Evolutionary conservation across 2,888 invertebrate species (phyloP), one percentile per base, ranked within the genome.

Genomic region (Choreutis nemorana): DNA sequence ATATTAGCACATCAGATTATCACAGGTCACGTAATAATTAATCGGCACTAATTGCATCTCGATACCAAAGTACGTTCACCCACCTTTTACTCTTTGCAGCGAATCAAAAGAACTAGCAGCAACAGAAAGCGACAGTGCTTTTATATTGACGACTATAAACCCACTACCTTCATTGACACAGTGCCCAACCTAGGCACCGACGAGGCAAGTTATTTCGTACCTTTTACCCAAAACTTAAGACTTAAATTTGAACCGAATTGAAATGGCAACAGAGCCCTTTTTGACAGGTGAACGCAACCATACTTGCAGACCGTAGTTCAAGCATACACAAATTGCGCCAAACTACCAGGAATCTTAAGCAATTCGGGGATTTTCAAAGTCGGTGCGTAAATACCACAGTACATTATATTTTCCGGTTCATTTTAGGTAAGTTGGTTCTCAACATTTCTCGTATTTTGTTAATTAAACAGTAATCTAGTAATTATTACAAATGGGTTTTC

Each of bases 51-150:
- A 46, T 50, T 41, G 34, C 42, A 42, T 25, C 33, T 31, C 32
- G 33, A 32, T 40, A 41, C n/a, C n/a, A n/a, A 39, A 47, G 57
- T 61, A 59, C 58, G 55, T 60, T 64, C 58, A 73, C 71, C 68
- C 67, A 75, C 75, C 75, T 75, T 73, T 72, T 66, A 66, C 66
- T 70, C 62, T 67, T 50, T 60, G 55, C 65, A 58, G 57, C 57
- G 55, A 50, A 55, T 53, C 56, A 55, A 62, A 65, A 66, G 62
- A 70, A 78, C 77, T 77, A 73, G 65, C 63, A 44, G 45, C 50
- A 54, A 44, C 63, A 55, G 70, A 72, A 71, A 70, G 62, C 62
- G 66, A 71, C 66, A 65, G 68, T 67, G 67, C 65, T 63, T 57
- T 73, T 78, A 70, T 77, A 77, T 72, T 59, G 60, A 59, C 61